phyloP scores from a whole-genome alignment of 2,797 vertebrate species.

The Lutjanus campechanus region DNA sequence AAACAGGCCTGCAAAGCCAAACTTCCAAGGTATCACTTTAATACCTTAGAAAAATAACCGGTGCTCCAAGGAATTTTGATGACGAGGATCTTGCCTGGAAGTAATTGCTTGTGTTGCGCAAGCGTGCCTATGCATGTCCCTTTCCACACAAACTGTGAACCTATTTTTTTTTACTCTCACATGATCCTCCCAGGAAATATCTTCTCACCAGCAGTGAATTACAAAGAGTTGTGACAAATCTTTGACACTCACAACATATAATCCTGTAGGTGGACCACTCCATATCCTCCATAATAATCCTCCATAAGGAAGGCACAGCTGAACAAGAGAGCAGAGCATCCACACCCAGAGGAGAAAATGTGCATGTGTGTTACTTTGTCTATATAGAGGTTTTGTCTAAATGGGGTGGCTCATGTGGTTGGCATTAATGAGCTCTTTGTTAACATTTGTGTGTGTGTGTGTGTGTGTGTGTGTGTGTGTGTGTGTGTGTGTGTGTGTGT shows the following conservation, averaged over 20 bases:
- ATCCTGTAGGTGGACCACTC: slow-evolving; percentile 4
- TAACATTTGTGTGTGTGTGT: neutral
- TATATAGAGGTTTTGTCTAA: neutral
- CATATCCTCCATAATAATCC: neutral
- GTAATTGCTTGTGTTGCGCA: accelerated
- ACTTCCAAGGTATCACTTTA: slow-evolving; percentile 3
- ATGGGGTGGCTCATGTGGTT: neutral
- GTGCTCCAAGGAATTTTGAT: neutral
- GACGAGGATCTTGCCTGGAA: neutral
- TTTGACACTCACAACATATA: slow-evolving; percentile 24
- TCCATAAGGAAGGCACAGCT: neutral
- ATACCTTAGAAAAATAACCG: accelerated
- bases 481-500: neutral
- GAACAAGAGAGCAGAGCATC: neutral
- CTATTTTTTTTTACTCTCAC: neutral
- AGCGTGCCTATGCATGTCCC: neutral
- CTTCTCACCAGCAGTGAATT: neutral
- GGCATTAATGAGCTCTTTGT: slow-evolving; percentile 44
- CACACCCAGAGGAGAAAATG: neutral
- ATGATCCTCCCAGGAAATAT: neutral
- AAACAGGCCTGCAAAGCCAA: neutral
- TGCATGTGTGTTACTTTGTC: neutral
- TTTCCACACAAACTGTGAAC: too few species aligned
- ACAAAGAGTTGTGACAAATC: slow-evolving; percentile 7
- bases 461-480: too few species aligned